Conservation (phyloP, 2,797 vertebrate species). For the Limosa lapponica region DNA sequence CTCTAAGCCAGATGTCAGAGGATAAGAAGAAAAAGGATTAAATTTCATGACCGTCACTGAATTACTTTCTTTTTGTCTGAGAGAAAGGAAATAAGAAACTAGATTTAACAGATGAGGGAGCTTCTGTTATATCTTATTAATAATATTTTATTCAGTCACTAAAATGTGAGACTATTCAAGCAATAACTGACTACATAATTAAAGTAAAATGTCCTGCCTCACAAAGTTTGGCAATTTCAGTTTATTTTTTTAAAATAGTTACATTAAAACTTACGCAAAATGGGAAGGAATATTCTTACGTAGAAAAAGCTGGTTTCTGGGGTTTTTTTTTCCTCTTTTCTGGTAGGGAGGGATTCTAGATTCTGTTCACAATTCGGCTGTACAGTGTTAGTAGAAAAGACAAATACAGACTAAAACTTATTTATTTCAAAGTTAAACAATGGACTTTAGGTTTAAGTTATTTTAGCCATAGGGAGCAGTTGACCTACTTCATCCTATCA, state of each 20-base stretch:
- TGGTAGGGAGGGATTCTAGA: not conserved
- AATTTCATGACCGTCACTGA: not conserved
- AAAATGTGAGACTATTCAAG: not conserved
- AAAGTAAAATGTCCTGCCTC: not conserved
- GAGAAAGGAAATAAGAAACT: not conserved
- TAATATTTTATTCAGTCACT: not conserved
- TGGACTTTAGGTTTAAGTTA: not conserved
- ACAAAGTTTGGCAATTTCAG: not conserved
- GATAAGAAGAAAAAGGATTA: not conserved
- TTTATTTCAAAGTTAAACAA: not conserved
- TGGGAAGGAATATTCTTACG: not conserved
- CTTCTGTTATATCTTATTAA: not conserved
- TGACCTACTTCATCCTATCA: not conserved
- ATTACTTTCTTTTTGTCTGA: not conserved
- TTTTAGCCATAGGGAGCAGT: not conserved
- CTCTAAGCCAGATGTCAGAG: not conserved
- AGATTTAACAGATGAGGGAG: not conserved
- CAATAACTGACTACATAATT: not conserved
- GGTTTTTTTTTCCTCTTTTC: fast-evolving
- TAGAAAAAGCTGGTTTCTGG: not conserved
- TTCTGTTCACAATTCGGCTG: not conserved
- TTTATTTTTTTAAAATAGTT: not conserved
- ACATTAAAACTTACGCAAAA: not conserved
- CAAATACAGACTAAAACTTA: not conserved
- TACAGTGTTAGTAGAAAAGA: not conserved